Evolutionary conservation across 2,888 invertebrate genomes (phyloP), one percentile per base, ranked within the genome.

Genomic region (Caenorhabditis macrosperma): DNA sequence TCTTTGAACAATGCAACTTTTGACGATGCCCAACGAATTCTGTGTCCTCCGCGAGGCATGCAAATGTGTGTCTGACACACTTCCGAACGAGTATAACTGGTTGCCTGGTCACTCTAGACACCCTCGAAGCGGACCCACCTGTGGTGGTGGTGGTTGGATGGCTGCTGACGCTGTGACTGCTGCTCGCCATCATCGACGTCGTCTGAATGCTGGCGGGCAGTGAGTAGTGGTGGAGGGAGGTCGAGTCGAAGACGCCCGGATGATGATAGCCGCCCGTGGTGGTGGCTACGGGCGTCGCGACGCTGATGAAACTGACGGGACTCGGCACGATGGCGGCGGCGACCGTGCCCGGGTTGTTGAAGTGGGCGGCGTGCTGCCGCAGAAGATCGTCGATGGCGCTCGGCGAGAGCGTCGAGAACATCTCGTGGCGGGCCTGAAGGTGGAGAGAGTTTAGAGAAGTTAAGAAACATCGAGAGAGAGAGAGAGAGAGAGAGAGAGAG

Each of bases 331-430:
- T 28, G 22, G 66, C 72, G 1, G 61, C 28, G 24, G 46, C 72
- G 1, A 55, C 28, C 17, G 46, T 64, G n/a, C 66, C 71, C n/a
- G 52, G 48, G 33, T 59, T n/a, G n/a, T n/a, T 46, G 59, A 67
- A 68, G 33, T 68, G 48, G 80, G 66, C 74, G 38, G 72, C 72
- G 72, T 80, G 80, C n/a, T n/a, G n/a, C 26, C 80, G 80, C 22
- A 80, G 71, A 60, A 80, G 71, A 60, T 76, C 80, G 76, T 80
- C 80, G 44, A 80, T 76, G 50, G 80, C 57, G 64, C 59, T 75
- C 35, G 80, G 50, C 38, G 80, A 54, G 26, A 80, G 74, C 15
- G 80, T 75, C 2, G 80, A 80, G 48, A 80, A 80, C 80, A 80
- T 80, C 28, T 28, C 41, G n/a, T n/a, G 44, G 17, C 17, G 20